Conservation (phyloP, 2,797 vertebrate species). For the Enteromius anoplus region DNA sequence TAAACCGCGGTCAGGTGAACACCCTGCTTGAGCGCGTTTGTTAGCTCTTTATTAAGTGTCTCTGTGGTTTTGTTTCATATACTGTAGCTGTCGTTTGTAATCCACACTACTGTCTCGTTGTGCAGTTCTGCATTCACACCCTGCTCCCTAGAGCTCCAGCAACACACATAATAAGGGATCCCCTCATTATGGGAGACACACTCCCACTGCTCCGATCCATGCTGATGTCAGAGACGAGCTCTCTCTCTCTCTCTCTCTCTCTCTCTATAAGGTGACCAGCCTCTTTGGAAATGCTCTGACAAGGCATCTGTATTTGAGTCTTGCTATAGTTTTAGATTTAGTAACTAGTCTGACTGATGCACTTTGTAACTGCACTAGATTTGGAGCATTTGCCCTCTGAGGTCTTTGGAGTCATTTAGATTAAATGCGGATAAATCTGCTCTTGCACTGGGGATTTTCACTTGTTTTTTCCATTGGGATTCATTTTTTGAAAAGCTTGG, state of each 20-base stretch:
- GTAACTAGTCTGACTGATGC: slow-evolving; percentile 10
- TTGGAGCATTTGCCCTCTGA: not conserved
- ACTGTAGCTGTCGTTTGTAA: not conserved
- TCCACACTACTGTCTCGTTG: slow-evolving; percentile 39
- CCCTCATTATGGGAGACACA: slow-evolving; percentile 9
- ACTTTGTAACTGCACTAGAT: not conserved
- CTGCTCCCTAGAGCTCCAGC: not conserved
- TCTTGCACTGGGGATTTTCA: slow-evolving; percentile 27
- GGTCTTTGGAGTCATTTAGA: not conserved
- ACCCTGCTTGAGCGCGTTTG: not conserved
- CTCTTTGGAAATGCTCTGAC: slow-evolving; percentile 44
- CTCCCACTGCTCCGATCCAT: slow-evolving; percentile 50
- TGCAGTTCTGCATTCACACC: slow-evolving; percentile 50
- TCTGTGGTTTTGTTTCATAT: not conserved
- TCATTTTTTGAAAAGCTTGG: not conserved
- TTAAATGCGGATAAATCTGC: slow-evolving; percentile 34
- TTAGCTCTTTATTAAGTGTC: slow-evolving; percentile 1
- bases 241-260: slow-evolving; percentile 31
- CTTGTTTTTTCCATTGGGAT: not conserved
- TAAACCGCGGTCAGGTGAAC: slow-evolving; percentile 21
- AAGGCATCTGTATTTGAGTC: slow-evolving; percentile 31
- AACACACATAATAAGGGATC: slow-evolving; percentile 35
- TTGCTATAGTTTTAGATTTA: slow-evolving; percentile 4
- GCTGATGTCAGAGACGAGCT: slow-evolving; percentile 48
- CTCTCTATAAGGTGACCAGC: slow-evolving; percentile 56